phyloP scores from a whole-genome alignment of 1,140 invertebrate genomes.

The Drosophila mayri region DNA sequence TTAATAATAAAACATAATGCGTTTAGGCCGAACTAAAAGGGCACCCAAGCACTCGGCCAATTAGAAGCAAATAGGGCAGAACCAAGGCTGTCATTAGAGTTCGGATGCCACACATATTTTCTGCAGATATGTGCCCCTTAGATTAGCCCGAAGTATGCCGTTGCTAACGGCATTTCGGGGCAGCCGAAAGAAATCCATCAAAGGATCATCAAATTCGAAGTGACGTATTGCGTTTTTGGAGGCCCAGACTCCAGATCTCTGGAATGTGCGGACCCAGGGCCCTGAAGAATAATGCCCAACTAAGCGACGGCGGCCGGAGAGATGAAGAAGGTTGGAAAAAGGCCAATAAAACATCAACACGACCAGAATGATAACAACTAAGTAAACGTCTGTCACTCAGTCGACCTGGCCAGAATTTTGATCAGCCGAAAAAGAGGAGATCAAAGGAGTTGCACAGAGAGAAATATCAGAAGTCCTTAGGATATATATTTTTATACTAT shows the following conservation, averaged over 20 bases:
- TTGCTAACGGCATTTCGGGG: conserved; percentile 68
- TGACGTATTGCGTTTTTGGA: conserved; percentile 67
- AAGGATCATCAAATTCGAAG: conserved; percentile 74
- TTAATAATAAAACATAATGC: conserved; percentile 61
- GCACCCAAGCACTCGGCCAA: conserved; percentile 32
- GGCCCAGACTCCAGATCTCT: conserved; percentile 20
- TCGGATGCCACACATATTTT: conserved; percentile 65
- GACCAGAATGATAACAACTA: conserved; percentile 80
- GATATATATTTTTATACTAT: neutral
- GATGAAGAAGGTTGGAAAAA: conserved; percentile 15
- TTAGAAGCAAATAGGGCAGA: conserved; percentile 72
- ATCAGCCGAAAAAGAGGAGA: conserved; percentile 65
- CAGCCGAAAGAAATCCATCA: conserved; percentile 68
- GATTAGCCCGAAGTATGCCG: conserved; percentile 65
- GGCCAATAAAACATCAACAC: conserved; percentile 80
- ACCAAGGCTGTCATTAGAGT: conserved; percentile 57
- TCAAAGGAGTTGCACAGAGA: conserved; percentile 20
- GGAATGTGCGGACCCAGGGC: conserved; percentile 49
- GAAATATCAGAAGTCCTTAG: neutral
- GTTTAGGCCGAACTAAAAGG: conserved; percentile 70
- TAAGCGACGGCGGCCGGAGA: conserved; percentile 13
- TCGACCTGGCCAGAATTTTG: conserved; percentile 76
- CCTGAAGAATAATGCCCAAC: conserved; percentile 50
- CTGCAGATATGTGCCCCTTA: conserved; percentile 60
- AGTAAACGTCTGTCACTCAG: conserved; percentile 80